Evolutionary conservation across 2,113 vertebrate genomes (phyloP).

Genomic region (Siniperca knerii): DNA sequence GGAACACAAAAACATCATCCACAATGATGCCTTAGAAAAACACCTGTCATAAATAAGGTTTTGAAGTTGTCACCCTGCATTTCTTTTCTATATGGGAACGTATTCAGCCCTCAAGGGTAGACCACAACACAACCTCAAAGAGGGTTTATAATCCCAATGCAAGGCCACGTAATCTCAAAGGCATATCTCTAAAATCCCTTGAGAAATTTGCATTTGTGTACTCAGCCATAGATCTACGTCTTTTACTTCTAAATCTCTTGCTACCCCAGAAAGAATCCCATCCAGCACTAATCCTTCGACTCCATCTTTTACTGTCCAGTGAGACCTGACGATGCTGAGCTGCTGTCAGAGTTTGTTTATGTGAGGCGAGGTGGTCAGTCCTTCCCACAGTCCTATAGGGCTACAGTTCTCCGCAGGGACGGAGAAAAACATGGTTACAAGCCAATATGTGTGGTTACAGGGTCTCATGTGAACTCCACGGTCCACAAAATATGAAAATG

Average conservation of each 20-base stretch:
- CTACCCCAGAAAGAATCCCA: slow-evolving; percentile 52
- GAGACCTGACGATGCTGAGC: slow-evolving; percentile 56
- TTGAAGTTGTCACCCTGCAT: slow-evolving; percentile 39
- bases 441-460: slow-evolving; percentile 38
- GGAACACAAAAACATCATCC: slow-evolving; percentile 32
- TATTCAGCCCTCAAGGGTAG: slow-evolving; percentile 47
- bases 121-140: slow-evolving; percentile 54
- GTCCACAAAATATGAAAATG: slow-evolving; percentile 39
- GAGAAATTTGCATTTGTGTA: slow-evolving; percentile 62
- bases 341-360: slow-evolving; percentile 74
- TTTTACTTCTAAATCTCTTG: slow-evolving; percentile 57
- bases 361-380: slow-evolving; percentile 61
- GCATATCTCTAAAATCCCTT: slow-evolving; percentile 47
- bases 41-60: slow-evolving; percentile 36
- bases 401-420: slow-evolving; percentile 50
- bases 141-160: slow-evolving; percentile 51
- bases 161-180: slow-evolving; percentile 42
- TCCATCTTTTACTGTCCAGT: slow-evolving; percentile 56
- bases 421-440: slow-evolving; percentile 22
- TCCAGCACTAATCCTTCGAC: slow-evolving; percentile 50
- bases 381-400: slow-evolving; percentile 73
- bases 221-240: slow-evolving; percentile 61
- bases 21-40: slow-evolving; percentile 40
- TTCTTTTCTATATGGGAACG: slow-evolving; percentile 57
- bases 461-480: slow-evolving; percentile 47